Evolutionary conservation across 2,888 invertebrate species (phyloP).

Genomic region (Monopis laevigella): DNA sequence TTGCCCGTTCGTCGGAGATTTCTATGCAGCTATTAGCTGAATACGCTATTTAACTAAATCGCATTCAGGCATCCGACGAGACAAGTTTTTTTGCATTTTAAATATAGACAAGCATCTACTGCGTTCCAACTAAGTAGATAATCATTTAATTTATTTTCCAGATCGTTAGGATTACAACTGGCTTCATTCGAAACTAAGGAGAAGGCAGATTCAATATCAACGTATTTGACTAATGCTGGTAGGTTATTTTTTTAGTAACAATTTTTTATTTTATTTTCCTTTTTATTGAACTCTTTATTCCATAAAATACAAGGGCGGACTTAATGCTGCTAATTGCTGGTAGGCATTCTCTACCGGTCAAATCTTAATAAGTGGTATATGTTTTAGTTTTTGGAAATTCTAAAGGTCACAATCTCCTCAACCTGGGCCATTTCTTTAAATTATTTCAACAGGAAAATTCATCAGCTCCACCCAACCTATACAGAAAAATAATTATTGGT

Average conservation of each 20-base stretch:
- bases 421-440: too few species aligned
- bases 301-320: too few species aligned
- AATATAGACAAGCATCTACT: neutral
- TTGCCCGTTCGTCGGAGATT: conserved; percentile 30
- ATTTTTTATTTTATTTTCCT: neutral
- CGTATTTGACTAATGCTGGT: conserved; percentile 84
- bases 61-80: conserved; percentile 31
- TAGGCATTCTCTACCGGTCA: too few species aligned
- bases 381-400: too few species aligned
- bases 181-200: conserved; percentile 88
- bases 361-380: too few species aligned
- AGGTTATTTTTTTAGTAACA: conserved; percentile 20
- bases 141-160: conserved; percentile 29
- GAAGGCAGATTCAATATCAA: conserved; percentile 85
- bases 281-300: too few species aligned
- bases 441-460: too few species aligned
- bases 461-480: too few species aligned
- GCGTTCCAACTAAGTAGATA: neutral
- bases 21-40: conserved; percentile 41
- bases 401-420: too few species aligned
- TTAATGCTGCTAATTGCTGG: too few species aligned
- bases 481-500: too few species aligned
- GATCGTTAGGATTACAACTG: conserved; percentile 84
- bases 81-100: conserved; percentile 20
- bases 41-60: conserved; percentile 47